Base-by-base conservation (phyloP, 2,113 vertebrate species). In the Myocastor coypus region DNA sequence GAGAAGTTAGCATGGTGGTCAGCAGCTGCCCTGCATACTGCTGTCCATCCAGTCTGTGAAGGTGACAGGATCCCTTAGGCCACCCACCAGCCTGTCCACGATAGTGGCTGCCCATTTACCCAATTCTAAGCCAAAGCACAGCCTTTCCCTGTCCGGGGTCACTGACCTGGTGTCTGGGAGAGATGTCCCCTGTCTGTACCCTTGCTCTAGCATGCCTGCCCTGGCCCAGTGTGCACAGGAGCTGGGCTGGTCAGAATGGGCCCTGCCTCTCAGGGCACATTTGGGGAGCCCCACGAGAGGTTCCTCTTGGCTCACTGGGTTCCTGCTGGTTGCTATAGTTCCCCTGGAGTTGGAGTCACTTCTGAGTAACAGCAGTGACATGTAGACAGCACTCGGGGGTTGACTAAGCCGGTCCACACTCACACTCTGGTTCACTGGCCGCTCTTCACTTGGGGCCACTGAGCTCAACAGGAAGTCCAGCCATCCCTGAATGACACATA, bases 401-500 rank as follows among this genome's bases (percentile, higher is more conserved):
- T 26, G 32, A 32, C 34, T 7, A 12, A 34, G 50, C 17, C 0
- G 0, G 11, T 13, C 37, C 24, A 3, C 7, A 32, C 1, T 9
- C 9, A 9, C 22, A 19, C 14, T 37, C 20, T 34, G 8, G 1
- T 5, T n/a, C n/a, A 1, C 2, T 9, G n/a, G 52, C 59, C n/a
- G n/a, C 28, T 32, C 32, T 40, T 87, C 10, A 0, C 40, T 16
- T 13, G 50, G 0, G 6, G 83, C 22, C n/a, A 28, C 75, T 8
- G 28, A 57, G 82, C n/a, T n/a, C 16, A 12, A 22, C 13, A 1
- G 17, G 52, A 32, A 5, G 5, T 19, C 3, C 0, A 30, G n/a
- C 28, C 2, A 0, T 1, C 17, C 61, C 42, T 0, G 1, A 57
- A 22, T 0, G 20, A 24, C 85, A 24, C 80, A 5, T 1, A 13